These are phyloP conservation scores for Scrobipalpa atriplicella DNA, from an alignment of 2,888 invertebrate genomes.

Conservation along the genomic window DNA sequence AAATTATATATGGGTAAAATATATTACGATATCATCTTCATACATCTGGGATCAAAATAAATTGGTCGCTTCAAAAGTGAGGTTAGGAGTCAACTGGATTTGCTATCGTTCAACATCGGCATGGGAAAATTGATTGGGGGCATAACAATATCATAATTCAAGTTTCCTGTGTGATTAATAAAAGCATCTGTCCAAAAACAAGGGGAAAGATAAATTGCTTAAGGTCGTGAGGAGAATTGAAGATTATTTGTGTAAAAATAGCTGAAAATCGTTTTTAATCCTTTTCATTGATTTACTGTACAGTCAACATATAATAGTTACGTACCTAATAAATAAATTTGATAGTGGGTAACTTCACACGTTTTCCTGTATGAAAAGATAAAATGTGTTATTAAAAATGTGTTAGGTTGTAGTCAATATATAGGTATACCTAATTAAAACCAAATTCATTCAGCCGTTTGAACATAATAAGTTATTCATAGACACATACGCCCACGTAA, in stretches of 20 bases:
- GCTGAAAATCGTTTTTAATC: neutral
- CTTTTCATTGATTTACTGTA: too few species aligned
- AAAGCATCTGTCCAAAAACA: neutral
- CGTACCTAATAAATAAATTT: too few species aligned
- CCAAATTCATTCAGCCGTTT: too few species aligned
- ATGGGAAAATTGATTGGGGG: constrained; percentile 66
- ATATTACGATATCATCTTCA: neutral
- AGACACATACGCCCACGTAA: too few species aligned
- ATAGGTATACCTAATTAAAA: too few species aligned
- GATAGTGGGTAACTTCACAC: too few species aligned
- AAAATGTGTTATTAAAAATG: too few species aligned
- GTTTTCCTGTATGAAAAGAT: too few species aligned
- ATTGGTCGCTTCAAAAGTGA: constrained; percentile 36
- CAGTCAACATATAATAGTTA: too few species aligned
- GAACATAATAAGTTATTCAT: too few species aligned
- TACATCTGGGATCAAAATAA: neutral
- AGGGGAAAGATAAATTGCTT: neutral
- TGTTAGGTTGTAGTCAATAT: too few species aligned
- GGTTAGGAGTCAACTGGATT: constrained; percentile 79
- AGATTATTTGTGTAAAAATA: neutral
- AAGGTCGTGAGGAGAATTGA: neutral
- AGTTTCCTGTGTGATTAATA: constrained; percentile 36
- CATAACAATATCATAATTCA: constrained; percentile 75
- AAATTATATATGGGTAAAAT: too few species aligned
- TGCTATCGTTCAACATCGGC: constrained; percentile 67